Evolutionary conservation across 2,888 invertebrate genomes (phyloP).

Genomic region (Tolmerus cingulatus): DNA sequence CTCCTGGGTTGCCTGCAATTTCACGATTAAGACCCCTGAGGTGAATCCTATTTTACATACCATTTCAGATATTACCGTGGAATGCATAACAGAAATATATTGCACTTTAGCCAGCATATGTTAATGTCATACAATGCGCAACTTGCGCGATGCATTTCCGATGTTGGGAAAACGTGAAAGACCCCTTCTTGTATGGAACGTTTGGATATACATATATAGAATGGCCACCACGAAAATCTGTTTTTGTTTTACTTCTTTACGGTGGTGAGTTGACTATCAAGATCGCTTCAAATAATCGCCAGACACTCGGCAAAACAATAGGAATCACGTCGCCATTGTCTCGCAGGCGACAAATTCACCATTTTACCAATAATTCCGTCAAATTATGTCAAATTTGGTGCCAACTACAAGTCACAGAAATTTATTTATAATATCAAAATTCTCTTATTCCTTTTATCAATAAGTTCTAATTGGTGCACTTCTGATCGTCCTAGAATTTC

Average conservation of each 20-base stretch:
- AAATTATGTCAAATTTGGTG: not conserved
- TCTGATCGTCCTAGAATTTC: not conserved
- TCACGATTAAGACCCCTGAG: conserved; percentile 49
- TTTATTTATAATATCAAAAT: not conserved
- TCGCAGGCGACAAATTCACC: not conserved
- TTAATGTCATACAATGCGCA: conserved; percentile 45
- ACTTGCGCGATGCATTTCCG: conserved; percentile 6
- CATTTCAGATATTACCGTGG: conserved; percentile 43
- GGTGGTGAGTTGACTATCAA: not conserved
- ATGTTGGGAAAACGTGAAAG: conserved; percentile 34
- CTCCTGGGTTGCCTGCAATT: conserved; percentile 45
- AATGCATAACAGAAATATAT: conserved; percentile 49
- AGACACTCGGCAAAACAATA: not conserved
- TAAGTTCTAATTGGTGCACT: not conserved
- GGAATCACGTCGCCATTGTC: not conserved
- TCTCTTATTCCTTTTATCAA: not conserved
- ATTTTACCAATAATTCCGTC: not conserved
- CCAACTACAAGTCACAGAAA: not conserved
- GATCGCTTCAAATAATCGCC: not conserved
- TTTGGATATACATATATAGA: not conserved
- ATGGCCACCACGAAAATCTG: not conserved
- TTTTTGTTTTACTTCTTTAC: not conserved
- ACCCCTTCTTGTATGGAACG: not conserved
- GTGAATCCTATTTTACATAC: conserved; percentile 49
- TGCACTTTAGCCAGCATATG: conserved; percentile 44